phyloP scores from a whole-genome alignment of 1,140 invertebrate genomes.

The Heliconius congener region DNA sequence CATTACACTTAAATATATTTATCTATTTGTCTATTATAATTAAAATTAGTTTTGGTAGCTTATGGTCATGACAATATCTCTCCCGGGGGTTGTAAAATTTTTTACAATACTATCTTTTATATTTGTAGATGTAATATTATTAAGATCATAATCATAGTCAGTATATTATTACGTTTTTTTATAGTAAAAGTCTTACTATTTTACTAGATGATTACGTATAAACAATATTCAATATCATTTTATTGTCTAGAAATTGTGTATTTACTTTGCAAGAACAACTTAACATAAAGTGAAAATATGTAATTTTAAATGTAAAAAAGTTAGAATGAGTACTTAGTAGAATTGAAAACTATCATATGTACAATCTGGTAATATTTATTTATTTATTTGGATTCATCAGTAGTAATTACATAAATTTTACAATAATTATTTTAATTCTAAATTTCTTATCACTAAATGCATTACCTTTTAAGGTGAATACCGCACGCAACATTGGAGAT shows the following conservation, averaged over 20 bases:
- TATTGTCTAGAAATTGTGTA: background rate
- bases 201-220: background rate
- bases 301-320: background rate
- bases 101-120: constrained; percentile 10
- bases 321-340: background rate
- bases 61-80: constrained; percentile 4
- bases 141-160: background rate
- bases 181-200: background rate
- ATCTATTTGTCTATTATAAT: background rate
- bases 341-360: background rate
- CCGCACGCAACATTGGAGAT: too few relatives aligned
- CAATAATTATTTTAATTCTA: too few relatives aligned
- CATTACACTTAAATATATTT: background rate
- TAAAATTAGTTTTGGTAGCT: constrained; percentile 3
- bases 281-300: background rate
- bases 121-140: background rate
- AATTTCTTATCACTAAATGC: too few relatives aligned
- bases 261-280: background rate
- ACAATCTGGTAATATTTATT: background rate
- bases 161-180: background rate
- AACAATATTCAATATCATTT: background rate
- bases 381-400: too few relatives aligned
- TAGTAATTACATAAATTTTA: too few relatives aligned
- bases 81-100: background rate
- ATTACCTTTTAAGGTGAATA: too few relatives aligned